phyloP scores from a whole-genome alignment of 1,140 invertebrate genomes.

The Drosophila ambigua region DNA sequence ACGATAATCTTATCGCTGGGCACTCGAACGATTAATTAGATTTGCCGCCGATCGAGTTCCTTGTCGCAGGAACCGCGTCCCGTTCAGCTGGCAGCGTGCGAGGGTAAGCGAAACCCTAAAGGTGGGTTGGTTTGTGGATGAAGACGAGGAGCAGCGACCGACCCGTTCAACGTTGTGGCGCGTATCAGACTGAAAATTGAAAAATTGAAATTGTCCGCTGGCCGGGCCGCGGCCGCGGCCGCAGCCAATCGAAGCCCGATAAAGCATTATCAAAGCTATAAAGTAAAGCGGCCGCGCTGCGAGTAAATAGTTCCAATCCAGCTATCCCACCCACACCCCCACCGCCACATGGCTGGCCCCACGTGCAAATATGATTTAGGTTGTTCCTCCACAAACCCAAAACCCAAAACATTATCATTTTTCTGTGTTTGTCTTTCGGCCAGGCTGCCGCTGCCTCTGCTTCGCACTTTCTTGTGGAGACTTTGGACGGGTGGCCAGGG shows the following conservation, averaged over 20 bases:
- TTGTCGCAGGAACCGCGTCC: constrained; percentile 21
- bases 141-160: constrained; percentile 21
- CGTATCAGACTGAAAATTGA: constrained; percentile 60
- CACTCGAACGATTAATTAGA: constrained; percentile 42
- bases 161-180: constrained; percentile 56
- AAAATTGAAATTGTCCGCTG: constrained; percentile 34
- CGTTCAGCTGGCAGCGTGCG: too few species aligned
- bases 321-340: too few species aligned
- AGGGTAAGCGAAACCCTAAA: too few species aligned
- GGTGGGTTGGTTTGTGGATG: not conserved
- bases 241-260: constrained; percentile 59
- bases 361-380: constrained; percentile 41
- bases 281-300: constrained; percentile 29
- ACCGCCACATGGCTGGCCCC: not conserved
- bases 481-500: constrained; percentile 1
- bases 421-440: constrained; percentile 10
- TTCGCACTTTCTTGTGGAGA: constrained; percentile 1
- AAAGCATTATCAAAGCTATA: constrained; percentile 54
- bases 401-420: not conserved
- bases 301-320: constrained; percentile 12
- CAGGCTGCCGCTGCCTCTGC: constrained; percentile 4
- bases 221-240: constrained; percentile 11
- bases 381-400: not conserved
- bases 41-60: constrained; percentile 27
- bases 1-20: constrained; percentile 25